Conservation (phyloP, 2,888 invertebrate species). For the Minunthozetes semirufus region DNA sequence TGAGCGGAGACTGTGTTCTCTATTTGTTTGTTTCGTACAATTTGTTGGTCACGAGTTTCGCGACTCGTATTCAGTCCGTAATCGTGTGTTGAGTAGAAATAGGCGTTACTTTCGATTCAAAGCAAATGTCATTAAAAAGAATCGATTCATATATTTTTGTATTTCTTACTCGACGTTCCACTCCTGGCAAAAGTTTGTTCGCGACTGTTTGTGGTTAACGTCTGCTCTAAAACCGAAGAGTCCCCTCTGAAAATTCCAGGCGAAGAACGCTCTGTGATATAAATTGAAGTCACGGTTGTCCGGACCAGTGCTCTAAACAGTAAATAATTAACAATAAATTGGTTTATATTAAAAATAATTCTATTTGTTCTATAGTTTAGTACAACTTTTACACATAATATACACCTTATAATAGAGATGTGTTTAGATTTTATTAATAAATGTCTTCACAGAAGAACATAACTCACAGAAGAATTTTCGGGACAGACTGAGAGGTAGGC, state of each 20-base stretch:
- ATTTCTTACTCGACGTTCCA: not conserved
- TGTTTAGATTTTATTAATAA: too few species aligned
- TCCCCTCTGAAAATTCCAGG: slow-evolving; percentile 56
- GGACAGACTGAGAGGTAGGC: slow-evolving; percentile 59
- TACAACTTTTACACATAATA: too few species aligned
- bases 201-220: not conserved
- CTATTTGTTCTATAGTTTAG: too few species aligned
- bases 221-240: slow-evolving; percentile 30
- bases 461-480: not conserved
- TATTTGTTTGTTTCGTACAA: slow-evolving; percentile 60
- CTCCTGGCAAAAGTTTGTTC: not conserved
- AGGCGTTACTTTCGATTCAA: slow-evolving; percentile 50
- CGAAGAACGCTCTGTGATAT: slow-evolving; percentile 58
- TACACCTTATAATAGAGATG: too few species aligned
- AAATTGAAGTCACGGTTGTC: slow-evolving; percentile 51
- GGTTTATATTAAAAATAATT: too few species aligned
- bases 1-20: slow-evolving; percentile 56
- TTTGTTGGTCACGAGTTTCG: slow-evolving; percentile 41
- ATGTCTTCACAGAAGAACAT: not conserved
- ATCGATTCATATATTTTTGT: not conserved
- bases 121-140: not conserved
- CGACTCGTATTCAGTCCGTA: slow-evolving; percentile 48
- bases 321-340: not conserved
- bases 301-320: not conserved
- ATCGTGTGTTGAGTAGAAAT: slow-evolving; percentile 55